These are phyloP conservation scores for Paraescarpia echinospica DNA, from an alignment of 1,140 invertebrate species.

Conservation along the genomic window DNA sequence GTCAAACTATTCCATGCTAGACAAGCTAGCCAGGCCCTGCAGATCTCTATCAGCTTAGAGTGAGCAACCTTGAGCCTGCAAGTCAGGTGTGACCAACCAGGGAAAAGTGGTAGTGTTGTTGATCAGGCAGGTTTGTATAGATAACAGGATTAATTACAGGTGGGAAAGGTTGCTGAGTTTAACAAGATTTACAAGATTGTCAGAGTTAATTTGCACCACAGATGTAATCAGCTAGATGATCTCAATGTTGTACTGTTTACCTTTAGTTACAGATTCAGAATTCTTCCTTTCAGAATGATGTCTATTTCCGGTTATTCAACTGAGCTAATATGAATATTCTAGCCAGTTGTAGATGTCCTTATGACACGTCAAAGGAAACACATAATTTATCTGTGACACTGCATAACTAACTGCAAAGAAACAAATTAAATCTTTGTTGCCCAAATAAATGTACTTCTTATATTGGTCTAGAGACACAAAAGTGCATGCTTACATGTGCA, in stretches of 20 bases:
- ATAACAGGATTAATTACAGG: neutral
- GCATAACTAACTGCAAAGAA: too few species aligned
- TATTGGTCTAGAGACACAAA: neutral
- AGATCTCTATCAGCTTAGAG: neutral
- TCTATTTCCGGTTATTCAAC: neutral
- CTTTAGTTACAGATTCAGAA: neutral
- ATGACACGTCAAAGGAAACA: neutral
- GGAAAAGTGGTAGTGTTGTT: neutral
- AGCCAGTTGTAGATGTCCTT: neutral
- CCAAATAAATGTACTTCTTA: neutral
- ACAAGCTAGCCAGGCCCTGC: neutral
- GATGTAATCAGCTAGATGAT: neutral
- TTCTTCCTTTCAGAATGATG: neutral
- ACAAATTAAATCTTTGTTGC: too few species aligned
- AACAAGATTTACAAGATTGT: too few species aligned
- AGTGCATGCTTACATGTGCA: neutral
- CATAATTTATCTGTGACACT: too few species aligned
- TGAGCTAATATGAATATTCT: neutral
- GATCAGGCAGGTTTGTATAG: neutral
- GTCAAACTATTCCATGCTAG: neutral
- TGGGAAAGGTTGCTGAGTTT: neutral
- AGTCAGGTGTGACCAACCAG: neutral
- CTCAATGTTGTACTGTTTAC: neutral
- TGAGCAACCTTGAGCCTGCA: neutral
- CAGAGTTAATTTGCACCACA: neutral